Evolutionary conservation across 2,888 invertebrate genomes (phyloP).

Genomic region (Lasioglossum villosulum): DNA sequence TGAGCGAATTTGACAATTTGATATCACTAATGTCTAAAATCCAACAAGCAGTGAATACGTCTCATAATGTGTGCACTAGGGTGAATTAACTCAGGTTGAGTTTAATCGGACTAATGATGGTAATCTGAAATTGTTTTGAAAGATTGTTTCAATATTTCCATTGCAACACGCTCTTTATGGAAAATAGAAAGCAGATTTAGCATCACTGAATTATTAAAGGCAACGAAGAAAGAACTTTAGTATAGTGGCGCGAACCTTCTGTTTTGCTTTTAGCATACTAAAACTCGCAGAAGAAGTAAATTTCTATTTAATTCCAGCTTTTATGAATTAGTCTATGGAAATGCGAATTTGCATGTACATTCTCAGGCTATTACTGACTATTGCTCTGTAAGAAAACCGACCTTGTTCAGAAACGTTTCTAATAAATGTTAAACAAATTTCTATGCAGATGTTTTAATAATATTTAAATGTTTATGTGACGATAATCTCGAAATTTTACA

Average conservation of each 20-base stretch:
- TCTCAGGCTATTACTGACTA: not conserved
- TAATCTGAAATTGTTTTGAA: not conserved
- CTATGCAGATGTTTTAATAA: not conserved
- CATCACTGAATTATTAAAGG: not conserved
- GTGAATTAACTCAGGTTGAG: not conserved
- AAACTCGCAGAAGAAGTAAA: constrained; percentile 7
- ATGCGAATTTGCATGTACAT: constrained; percentile 4
- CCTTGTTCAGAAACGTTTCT: not conserved
- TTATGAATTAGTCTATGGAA: not conserved
- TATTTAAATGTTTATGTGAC: not conserved
- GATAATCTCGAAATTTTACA: not conserved
- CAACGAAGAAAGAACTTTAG: not conserved
- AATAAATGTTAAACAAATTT: not conserved
- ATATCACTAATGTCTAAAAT: not conserved
- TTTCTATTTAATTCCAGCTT: constrained; percentile 6
- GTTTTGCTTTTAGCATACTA: not conserved
- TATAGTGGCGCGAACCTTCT: not conserved
- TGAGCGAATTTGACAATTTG: not conserved
- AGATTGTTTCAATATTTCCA: not conserved
- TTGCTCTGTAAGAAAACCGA: not conserved
- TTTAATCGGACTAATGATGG: not conserved
- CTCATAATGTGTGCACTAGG: not conserved
- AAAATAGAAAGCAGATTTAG: not conserved
- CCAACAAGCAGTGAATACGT: not conserved
- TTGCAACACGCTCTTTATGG: not conserved